Base-by-base conservation (phyloP, 2,888 invertebrate genomes). In the Pogonocherus hispidulus region DNA sequence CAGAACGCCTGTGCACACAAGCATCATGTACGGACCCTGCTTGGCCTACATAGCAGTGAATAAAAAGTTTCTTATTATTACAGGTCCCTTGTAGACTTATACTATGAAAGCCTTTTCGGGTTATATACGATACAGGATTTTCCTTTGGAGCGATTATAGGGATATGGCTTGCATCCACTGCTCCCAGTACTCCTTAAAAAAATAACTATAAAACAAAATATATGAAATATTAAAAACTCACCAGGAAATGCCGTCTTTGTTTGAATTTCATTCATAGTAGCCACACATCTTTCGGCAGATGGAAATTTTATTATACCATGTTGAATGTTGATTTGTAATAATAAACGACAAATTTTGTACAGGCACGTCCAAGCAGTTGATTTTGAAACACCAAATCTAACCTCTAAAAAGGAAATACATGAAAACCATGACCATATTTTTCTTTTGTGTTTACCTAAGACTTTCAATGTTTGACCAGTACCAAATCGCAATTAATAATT, bases 81-180 rank as follows among this genome's bases (percentile, higher is more conserved):
- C 71, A 71, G 1, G 71, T 64, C 18, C 60, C 73, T 62, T 73
- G 73, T 16, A 73, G 54, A 3, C 71, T 18, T 1, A 73, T 20
- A 37, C 54, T 55, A 27, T 66, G 65, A 57, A 27, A 71, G 18
- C 66, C 54, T 55, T 71, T 66, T 19, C 71, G 14, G 41, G 66
- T 69, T 9, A 70, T 23, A 54, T 72, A 64, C 3, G 66, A 69
- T 19, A 27, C 59, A 19, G 14, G 23, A 23, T 65, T 14, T 20
- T 59, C 52, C 44, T 23, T 57, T 44, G 71, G 73, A 20, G 66
- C 66, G 20, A 49, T 47, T 18, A 73, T 69, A 9, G 63, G 69
- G 5, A 73, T 69, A 54, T 73, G 71, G 32, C 71, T 69, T n/a
- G 69, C 73, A 55, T 73, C 69, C n/a, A 71, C 62, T 5, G 68